Evolutionary conservation across 2,888 invertebrate genomes (phyloP).

Genomic region (Cabera pusaria): DNA sequence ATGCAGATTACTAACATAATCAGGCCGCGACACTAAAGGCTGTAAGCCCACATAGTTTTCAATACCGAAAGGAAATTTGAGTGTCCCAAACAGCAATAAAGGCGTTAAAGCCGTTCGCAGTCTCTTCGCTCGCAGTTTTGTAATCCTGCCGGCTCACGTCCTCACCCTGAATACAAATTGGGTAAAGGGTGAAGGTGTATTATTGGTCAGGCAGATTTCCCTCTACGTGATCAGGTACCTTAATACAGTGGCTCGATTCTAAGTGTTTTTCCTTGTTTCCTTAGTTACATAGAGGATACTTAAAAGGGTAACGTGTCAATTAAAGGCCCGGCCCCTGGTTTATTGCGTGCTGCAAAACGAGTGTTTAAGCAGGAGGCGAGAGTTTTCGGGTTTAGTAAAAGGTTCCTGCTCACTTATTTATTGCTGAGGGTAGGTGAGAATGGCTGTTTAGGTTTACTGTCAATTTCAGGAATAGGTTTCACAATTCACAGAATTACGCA

Average conservation of each 20-base stretch:
- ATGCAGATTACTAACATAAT: neutral
- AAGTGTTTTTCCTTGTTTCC: conserved; percentile 55
- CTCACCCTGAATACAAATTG: conserved; percentile 60
- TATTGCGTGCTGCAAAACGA: conserved; percentile 33
- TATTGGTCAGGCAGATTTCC: conserved; percentile 72
- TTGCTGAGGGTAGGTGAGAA: conserved; percentile 11
- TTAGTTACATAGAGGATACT: conserved; percentile 38
- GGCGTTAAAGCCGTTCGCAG: conserved; percentile 61
- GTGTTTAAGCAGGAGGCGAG: conserved; percentile 25
- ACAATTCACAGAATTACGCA: neutral
- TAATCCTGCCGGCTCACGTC: conserved; percentile 53
- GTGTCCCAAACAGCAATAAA: conserved; percentile 50
- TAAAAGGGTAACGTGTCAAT: conserved; percentile 46
- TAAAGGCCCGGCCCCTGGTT: conserved; percentile 38
- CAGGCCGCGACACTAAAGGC: conserved; percentile 12
- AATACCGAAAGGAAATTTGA: conserved; percentile 36
- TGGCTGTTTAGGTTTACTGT: conserved; percentile 16
- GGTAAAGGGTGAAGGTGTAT: conserved; percentile 64
- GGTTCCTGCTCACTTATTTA: conserved; percentile 19
- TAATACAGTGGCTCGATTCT: conserved; percentile 51
- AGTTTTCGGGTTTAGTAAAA: conserved; percentile 23
- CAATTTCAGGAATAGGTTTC: conserved; percentile 8
- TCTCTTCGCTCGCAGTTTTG: conserved; percentile 59
- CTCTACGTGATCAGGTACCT: conserved; percentile 56
- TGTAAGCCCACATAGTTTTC: conserved; percentile 33